phyloP scores from a whole-genome alignment of 1,140 invertebrate species.

The Brachystomella parvula region DNA sequence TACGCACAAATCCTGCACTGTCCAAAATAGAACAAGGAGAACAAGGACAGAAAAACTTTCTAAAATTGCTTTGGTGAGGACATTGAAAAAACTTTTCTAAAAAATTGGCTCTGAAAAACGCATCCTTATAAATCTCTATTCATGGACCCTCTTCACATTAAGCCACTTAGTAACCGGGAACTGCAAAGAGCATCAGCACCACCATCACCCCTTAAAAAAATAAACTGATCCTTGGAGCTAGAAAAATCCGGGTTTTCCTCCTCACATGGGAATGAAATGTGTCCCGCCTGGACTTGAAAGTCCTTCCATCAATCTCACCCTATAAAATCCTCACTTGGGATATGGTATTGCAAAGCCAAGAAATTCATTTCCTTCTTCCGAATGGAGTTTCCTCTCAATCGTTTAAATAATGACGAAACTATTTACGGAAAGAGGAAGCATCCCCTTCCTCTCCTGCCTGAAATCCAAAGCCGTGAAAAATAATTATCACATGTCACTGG shows the following conservation, averaged over 20 bases:
- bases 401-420: neutral
- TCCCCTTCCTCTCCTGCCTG: too few relatives aligned
- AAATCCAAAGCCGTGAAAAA: too few relatives aligned
- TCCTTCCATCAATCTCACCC: neutral
- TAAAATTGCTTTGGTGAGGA: neutral
- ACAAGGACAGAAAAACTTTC: neutral
- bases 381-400: neutral
- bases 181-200: neutral
- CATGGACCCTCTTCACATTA: conserved; percentile 8
- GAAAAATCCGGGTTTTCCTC: neutral
- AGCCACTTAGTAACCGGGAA: conserved; percentile 4
- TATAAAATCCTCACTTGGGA: too few relatives aligned
- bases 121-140: conserved; percentile 8
- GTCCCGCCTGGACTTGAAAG: neutral
- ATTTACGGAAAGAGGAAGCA: neutral
- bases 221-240: neutral
- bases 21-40: too few relatives aligned
- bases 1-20: neutral
- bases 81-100: neutral
- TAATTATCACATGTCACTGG: too few relatives aligned
- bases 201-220: neutral
- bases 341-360: too few relatives aligned
- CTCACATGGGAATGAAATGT: neutral
- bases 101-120: conserved; percentile 3
- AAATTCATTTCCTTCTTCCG: neutral